A percentile compares a stretch with the other conserved stretches of the same genome.
Evolutionary conservation across 2,797 vertebrate genomes (phyloP).

Genomic region (Clamator glandarius): DNA sequence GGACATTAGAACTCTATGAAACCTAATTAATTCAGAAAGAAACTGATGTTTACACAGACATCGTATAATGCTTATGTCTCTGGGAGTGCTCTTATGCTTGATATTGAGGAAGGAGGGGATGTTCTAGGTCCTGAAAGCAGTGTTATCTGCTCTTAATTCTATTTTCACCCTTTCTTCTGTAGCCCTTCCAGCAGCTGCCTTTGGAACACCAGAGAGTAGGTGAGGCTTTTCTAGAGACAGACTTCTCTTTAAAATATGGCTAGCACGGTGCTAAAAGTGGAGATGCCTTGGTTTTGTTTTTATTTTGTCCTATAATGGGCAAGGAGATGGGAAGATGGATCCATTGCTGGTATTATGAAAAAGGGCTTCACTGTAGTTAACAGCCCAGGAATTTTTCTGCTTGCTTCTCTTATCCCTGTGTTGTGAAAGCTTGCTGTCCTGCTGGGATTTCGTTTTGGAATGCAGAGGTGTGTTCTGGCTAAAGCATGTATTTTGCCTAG

Average conservation of each 20-base stretch:
- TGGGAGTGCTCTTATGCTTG: background rate
- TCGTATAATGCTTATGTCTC: background rate
- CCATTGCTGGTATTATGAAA: slow-evolving; percentile 7
- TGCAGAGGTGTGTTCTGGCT: slow-evolving; percentile 56
- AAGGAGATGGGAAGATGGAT: background rate
- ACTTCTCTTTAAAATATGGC: background rate
- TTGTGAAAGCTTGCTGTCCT: slow-evolving; percentile 17
- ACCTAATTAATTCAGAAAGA: background rate
- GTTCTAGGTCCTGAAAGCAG: background rate
- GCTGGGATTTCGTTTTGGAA: slow-evolving; percentile 57
- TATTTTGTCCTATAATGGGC: background rate
- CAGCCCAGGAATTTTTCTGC: slow-evolving; percentile 26
- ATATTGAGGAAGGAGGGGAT: background rate
- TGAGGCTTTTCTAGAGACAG: background rate
- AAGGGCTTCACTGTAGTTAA: slow-evolving; percentile 17
- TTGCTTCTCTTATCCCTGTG: slow-evolving; percentile 22
- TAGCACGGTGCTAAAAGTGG: background rate
- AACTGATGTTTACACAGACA: background rate
- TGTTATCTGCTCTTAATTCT: background rate
- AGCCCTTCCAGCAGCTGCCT: background rate
- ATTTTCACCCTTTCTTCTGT: slow-evolving; percentile 5
- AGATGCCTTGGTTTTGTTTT: background rate
- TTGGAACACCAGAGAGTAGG: background rate
- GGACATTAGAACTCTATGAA: background rate
- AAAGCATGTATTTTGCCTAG: slow-evolving; percentile 33